These are phyloP conservation scores for Philopedon plagiatum DNA, from an alignment of 2,888 invertebrate species.

Conservation along the genomic window DNA sequence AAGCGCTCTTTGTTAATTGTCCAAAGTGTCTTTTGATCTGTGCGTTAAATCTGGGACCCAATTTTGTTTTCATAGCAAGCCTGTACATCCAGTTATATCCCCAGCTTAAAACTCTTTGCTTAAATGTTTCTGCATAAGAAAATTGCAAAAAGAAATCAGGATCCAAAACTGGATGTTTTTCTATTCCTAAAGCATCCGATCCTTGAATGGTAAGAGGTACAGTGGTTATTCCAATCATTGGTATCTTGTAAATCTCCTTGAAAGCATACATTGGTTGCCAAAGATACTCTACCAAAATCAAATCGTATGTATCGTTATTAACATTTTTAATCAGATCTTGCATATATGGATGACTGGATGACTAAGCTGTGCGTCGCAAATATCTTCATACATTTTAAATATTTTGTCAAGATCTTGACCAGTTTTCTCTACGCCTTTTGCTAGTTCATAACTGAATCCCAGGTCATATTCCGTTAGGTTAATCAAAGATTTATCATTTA, in stretches of 20 bases:
- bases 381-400: conserved; percentile 37
- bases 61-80: conserved; percentile 7
- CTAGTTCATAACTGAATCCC: conserved; percentile 44
- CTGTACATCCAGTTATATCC: conserved; percentile 48
- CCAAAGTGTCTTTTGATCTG: conserved; percentile 56
- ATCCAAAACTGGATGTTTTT: conserved; percentile 62
- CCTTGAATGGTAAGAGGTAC: conserved; percentile 55
- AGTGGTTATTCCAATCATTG: conserved; percentile 63
- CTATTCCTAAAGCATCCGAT: conserved; percentile 61
- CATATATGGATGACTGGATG: conserved; percentile 57
- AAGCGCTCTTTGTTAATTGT: conserved; percentile 49
- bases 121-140: conserved; percentile 57
- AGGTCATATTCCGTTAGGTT: conserved; percentile 66
- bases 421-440: conserved; percentile 9
- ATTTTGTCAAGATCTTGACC: conserved; percentile 47
- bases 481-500: conserved; percentile 59
- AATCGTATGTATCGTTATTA: conserved; percentile 59
- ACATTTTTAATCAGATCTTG: conserved; percentile 58
- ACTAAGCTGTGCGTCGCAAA: conserved; percentile 51
- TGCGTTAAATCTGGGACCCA: conserved; percentile 49
- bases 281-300: conserved; percentile 61
- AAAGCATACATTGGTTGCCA: conserved; percentile 60
- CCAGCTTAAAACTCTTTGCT: conserved; percentile 57
- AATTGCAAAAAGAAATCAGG: conserved; percentile 60
- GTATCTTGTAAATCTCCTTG: conserved; percentile 62